These are phyloP conservation scores for Actinia tenebrosa DNA, from an alignment of 64 coral and sea anemone genomes.

Conservation along the genomic window DNA sequence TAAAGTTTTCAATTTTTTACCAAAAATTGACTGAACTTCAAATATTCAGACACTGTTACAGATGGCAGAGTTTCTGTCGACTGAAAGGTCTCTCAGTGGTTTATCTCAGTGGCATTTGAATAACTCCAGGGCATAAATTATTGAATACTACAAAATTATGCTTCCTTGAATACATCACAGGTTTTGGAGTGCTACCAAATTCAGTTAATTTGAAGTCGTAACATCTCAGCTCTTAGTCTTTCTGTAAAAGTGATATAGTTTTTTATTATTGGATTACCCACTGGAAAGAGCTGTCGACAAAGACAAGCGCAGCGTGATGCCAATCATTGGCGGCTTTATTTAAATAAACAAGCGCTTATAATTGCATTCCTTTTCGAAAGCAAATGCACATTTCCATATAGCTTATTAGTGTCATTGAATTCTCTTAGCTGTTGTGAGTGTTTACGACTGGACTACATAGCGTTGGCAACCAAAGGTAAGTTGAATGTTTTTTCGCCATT, in stretches of 20 bases:
- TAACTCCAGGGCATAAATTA: background rate
- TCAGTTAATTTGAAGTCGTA: background rate
- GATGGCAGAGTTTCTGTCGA: background rate
- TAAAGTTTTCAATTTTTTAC: background rate
- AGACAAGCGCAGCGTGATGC: background rate
- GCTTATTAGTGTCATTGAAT: background rate
- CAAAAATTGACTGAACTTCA: background rate
- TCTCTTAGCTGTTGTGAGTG: background rate
- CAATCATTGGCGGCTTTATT: background rate
- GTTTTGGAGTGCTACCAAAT: slow-evolving; percentile 1
- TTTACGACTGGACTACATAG: background rate
- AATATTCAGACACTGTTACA: background rate
- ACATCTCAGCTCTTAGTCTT: no score
- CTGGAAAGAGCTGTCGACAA: background rate
- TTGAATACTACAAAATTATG: background rate
- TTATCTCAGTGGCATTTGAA: background rate
- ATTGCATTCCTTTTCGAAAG: background rate
- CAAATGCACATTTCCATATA: slow-evolving; percentile 9
- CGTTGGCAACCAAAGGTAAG: background rate
- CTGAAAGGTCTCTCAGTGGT: background rate
- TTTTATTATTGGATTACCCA: no score
- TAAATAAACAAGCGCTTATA: background rate
- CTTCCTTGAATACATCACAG: background rate
- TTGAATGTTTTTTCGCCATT: background rate
- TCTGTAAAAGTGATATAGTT: no score